Evolutionary conservation across 1,140 invertebrate genomes (phyloP), one percentile per base, ranked within the genome.

Genomic region (Planococcus citri): DNA sequence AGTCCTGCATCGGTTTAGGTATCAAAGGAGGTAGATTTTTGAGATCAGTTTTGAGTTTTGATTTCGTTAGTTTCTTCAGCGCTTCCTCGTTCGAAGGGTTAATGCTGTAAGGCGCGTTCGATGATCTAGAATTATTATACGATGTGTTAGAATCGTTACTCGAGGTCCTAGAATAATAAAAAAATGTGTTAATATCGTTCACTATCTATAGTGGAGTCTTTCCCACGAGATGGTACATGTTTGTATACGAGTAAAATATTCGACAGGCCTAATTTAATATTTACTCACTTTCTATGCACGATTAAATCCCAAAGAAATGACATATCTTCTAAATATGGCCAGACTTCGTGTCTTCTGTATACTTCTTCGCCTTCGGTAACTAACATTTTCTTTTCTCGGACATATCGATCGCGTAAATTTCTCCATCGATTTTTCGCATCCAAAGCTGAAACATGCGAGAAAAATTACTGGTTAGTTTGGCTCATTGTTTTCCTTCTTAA

Each of bases 1-100:
- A 64, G 60, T 64, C 60, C 20, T 64, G 60, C 60, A 64, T 64
- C 10, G 60, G 60, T 64, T 64, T 64, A 9, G 60, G 60, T 64
- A 64, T 64, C 10, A 64, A 17, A 64, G 60, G 60, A 3, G 60
- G 60, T 64, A 64, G 17, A 64, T 64, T 64, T 64, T 27, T 24
- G 60, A 64, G 60, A 64, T 64, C 60, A 4, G 60, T 64, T 64
- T 64, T 64, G 2, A 64, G 17, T 25, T 64, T 64, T 14, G 60
- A 25, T 64, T 64, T 64, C 10, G 22, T 24, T 64, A 64, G 25
- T 64, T 64, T 64, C 20, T 20, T 64, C 22, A 64, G 10, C 22
- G 21, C 25, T 64, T 64, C 60, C 2, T 64, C 60, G 25, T 64
- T 64, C 10, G 10, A 17, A 3, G 2, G 2, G 20, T 64, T 64